Evolutionary conservation across 2,113 vertebrate species (phyloP).

Genomic region (Hippocampus comes): DNA sequence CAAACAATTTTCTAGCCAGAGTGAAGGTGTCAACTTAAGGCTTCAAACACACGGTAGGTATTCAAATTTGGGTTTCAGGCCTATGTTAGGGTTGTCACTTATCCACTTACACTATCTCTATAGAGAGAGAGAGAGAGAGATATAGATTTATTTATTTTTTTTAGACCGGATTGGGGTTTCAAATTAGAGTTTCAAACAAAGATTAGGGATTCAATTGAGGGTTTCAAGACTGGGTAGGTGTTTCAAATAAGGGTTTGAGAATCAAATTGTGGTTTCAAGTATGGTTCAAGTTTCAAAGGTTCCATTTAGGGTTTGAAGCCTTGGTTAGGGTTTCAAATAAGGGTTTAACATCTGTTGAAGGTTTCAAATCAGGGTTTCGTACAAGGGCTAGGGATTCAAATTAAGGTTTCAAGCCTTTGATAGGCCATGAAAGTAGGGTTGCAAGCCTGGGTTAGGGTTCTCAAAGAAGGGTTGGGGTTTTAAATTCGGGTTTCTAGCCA

Average conservation of each 20-base stretch:
- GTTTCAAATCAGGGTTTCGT: neutral
- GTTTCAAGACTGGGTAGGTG: neutral
- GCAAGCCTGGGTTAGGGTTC: too few relatives aligned
- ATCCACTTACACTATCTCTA: too few relatives aligned
- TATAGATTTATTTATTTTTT: too few relatives aligned
- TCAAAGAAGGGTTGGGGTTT: neutral
- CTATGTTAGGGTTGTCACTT: neutral
- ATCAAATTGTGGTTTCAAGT: neutral
- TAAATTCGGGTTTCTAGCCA: neutral
- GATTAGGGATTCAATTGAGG: neutral
- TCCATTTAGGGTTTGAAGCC: too few relatives aligned
- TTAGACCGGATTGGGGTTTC: neutral
- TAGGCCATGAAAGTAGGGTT: too few relatives aligned
- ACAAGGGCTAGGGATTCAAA: neutral
- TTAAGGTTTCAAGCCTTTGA: too few relatives aligned
- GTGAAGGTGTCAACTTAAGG: too few relatives aligned
- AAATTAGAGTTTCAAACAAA: neutral
- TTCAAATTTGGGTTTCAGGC: neutral
- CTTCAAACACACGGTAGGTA: too few relatives aligned
- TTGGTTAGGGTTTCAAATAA: neutral
- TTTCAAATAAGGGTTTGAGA: neutral
- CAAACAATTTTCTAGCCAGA: too few relatives aligned
- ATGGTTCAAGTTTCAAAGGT: too few relatives aligned
- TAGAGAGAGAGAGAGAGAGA: too few relatives aligned
- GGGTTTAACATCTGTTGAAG: neutral